Percentiles rank a stretch among this genome's conserved stretches.
These are phyloP conservation scores for Pollimyrus isidori DNA, from an alignment of 2,113 vertebrate species.

Conservation along the genomic window DNA sequence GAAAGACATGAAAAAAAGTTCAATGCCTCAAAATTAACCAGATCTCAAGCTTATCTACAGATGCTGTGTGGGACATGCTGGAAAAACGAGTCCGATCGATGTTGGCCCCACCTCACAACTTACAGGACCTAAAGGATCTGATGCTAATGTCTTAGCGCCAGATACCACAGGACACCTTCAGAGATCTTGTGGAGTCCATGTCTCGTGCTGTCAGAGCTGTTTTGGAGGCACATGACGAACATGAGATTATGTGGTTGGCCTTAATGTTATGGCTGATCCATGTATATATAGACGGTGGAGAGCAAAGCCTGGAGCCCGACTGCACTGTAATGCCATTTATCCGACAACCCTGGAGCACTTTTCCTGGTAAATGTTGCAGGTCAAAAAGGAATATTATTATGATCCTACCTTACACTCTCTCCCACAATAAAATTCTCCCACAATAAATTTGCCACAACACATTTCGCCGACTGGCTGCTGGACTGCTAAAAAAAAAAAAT, in stretches of 20 bases:
- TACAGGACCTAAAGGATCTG: background rate
- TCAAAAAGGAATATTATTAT: background rate
- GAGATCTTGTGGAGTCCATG: background rate
- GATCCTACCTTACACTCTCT: background rate
- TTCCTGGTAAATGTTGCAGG: background rate
- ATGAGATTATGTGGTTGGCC: background rate
- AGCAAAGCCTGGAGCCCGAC: background rate
- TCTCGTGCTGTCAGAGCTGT: background rate
- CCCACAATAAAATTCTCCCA: background rate
- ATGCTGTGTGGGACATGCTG: background rate
- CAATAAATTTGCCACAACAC: background rate
- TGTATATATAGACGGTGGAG: background rate
- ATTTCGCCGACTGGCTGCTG: background rate
- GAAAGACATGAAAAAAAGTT: background rate
- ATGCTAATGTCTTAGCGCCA: background rate
- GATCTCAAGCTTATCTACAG: background rate
- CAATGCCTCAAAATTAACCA: background rate
- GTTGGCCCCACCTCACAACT: background rate
- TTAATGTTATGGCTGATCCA: background rate
- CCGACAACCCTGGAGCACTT: background rate
- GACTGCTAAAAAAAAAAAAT: background rate
- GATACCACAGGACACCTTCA: background rate
- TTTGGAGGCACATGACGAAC: background rate
- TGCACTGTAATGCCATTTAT: background rate
- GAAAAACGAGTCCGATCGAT: background rate